Evolutionary conservation across 2,888 invertebrate genomes (phyloP), one percentile per base, ranked within the genome.

Genomic region (Anticlea derivata): DNA sequence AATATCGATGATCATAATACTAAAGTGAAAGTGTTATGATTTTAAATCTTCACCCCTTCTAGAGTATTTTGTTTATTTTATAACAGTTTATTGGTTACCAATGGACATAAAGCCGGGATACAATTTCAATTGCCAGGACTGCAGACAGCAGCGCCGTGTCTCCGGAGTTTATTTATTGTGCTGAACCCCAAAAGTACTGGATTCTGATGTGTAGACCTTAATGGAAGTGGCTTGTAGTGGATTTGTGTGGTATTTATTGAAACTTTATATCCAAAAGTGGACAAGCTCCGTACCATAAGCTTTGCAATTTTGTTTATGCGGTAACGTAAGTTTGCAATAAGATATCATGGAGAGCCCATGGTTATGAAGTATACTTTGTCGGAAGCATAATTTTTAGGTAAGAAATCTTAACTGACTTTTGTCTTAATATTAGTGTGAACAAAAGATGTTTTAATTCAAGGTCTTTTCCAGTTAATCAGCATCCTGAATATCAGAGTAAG

Each of bases 91-190:
- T 86, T 82, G 85, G 76, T 55, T 65, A 66, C 67, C 74, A 69
- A 78, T 80, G 78, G 73, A 61, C 71, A 82, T 90, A 88, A 89
- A 90, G 77, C 85, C 66, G 76, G 86, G 86, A 89, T 88, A 80
- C 81, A 86, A 88, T 86, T 89, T 86, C 88, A 86, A 89, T 90
- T 88, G 88, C 81, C 83, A 80, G 73, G 66, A 70, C 75, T 70
- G 79, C 78, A 84, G 89, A 86, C 88, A 87, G 86, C 72, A 69
- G 76, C 63, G 75, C 70, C 67, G 68, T 80, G 83, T 85, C 82
- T 76, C 79, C 68, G 59, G 70, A 77, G 78, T 86, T 82, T 90
- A 88, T 89, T 90, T 90, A 88, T 88, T 83, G 85, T 82, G 67
- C 75, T 78, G 73, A 77, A 75, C 70, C 75, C 70, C 67, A 26